phyloP scores from a whole-genome alignment of 1,140 invertebrate species.

The Brachionus plicatilis region DNA sequence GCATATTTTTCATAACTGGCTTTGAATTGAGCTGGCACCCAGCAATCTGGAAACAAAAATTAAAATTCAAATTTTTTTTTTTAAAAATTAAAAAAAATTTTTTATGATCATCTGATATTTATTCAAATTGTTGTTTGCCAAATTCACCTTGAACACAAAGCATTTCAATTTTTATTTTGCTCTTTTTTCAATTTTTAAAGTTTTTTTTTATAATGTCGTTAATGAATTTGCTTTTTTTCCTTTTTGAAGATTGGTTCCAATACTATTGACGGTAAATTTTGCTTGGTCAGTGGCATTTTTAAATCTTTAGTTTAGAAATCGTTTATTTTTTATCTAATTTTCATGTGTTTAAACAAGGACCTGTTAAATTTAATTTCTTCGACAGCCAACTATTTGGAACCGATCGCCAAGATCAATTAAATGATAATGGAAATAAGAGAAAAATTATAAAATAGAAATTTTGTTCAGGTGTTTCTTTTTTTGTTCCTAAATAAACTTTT shows the following conservation, averaged over 20 bases:
- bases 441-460: background rate
- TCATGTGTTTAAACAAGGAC: background rate
- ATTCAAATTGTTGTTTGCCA: background rate
- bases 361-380: background rate
- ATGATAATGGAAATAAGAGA: background rate
- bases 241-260: background rate
- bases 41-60: background rate
- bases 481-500: background rate
- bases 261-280: background rate
- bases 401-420: background rate
- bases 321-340: conserved; percentile 1
- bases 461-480: background rate
- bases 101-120: too few relatives aligned
- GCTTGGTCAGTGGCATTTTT: background rate
- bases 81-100: too few relatives aligned
- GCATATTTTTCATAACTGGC: conserved; percentile 40
- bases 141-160: background rate
- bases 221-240: background rate
- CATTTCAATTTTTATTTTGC: conserved; percentile 7
- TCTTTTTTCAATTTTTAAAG: conserved; percentile 3
- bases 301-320: conserved; percentile 1
- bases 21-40: conserved; percentile 39
- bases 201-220: background rate
- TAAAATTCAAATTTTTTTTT: background rate
- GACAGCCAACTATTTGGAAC: background rate